phyloP scores from a whole-genome alignment of 2,888 invertebrate genomes.

The Phaonia tiefii region DNA sequence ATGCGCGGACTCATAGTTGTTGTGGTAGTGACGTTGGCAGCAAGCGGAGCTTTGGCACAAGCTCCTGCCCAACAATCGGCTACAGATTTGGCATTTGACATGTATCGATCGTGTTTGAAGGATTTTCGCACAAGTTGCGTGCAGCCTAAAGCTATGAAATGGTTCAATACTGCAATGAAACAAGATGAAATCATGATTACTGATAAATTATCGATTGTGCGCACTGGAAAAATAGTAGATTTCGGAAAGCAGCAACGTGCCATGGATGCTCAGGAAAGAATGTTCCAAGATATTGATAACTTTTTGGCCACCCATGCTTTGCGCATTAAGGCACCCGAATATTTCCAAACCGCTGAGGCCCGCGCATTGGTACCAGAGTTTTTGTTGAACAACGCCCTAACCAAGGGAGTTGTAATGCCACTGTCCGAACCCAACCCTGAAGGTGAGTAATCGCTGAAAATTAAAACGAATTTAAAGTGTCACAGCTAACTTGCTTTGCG shows the following conservation, averaged over 20 bases:
- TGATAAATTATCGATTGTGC: constrained; percentile 87
- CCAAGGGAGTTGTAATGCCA: constrained; percentile 87
- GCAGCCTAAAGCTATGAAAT: constrained; percentile 88
- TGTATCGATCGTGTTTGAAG: constrained; percentile 86
- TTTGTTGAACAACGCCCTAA: constrained; percentile 80
- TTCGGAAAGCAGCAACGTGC: constrained; percentile 72
- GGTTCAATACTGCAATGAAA: constrained; percentile 86
- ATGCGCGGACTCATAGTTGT: constrained; percentile 74
- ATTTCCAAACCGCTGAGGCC: constrained; percentile 80
- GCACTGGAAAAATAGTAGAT: constrained; percentile 81
- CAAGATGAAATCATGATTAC: constrained; percentile 88
- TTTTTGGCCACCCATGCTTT: constrained; percentile 90
- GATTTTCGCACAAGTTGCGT: constrained; percentile 88
- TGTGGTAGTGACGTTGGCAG: constrained; percentile 72
- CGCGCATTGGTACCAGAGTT: constrained; percentile 77
- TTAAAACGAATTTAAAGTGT: not conserved
- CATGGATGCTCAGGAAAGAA: constrained; percentile 79
- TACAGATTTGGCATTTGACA: constrained; percentile 84
- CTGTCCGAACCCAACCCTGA: constrained; percentile 82
- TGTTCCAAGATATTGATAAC: constrained; percentile 87
- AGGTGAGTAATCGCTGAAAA: constrained; percentile 70
- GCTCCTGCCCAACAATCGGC: constrained; percentile 81
- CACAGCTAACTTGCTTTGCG: constrained; percentile 31
- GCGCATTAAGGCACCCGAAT: constrained; percentile 87
- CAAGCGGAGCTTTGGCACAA: constrained; percentile 80